These are phyloP conservation scores for Andricus grossulariae DNA, from an alignment of 1,140 invertebrate genomes.

Conservation along the genomic window DNA sequence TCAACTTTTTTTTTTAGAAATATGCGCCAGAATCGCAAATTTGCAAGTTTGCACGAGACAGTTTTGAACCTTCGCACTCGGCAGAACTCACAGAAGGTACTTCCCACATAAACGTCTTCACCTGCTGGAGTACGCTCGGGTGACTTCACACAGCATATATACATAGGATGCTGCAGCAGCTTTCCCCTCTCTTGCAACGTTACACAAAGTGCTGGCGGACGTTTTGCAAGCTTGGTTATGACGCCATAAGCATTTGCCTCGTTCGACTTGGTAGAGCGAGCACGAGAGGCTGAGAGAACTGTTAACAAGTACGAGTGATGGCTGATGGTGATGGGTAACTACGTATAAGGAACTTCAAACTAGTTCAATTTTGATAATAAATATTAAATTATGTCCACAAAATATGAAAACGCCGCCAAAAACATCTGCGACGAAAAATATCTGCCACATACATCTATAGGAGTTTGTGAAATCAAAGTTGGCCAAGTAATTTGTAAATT, in stretches of 20 bases:
- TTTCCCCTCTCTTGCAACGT: neutral
- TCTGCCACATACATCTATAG: too few species aligned
- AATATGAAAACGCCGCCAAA: too few species aligned
- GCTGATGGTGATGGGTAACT: neutral
- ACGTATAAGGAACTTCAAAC: neutral
- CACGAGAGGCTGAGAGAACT: constrained; percentile 39
- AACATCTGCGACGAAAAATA: too few species aligned
- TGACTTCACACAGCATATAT: constrained; percentile 39
- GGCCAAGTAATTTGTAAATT: too few species aligned
- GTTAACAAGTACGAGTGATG: neutral
- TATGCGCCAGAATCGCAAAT: constrained; percentile 31
- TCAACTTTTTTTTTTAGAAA: constrained; percentile 36
- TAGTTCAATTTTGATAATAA: neutral
- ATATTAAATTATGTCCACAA: too few species aligned
- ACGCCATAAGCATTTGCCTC: constrained; percentile 58
- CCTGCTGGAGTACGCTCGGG: constrained; percentile 45
- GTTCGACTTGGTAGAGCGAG: constrained; percentile 55
- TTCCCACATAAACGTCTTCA: constrained; percentile 53
- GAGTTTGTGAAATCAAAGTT: too few species aligned
- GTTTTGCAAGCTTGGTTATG: constrained; percentile 55
- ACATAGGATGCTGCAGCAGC: neutral
- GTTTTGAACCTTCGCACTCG: constrained; percentile 42
- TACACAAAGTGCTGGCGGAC: constrained; percentile 39
- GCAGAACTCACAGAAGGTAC: constrained; percentile 24
- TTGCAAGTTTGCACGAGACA: constrained; percentile 47